Percentiles rank a stretch among this genome's conserved stretches.
phyloP scores from a whole-genome alignment of 2,113 vertebrate species.

The Excalfactoria chinensis region DNA sequence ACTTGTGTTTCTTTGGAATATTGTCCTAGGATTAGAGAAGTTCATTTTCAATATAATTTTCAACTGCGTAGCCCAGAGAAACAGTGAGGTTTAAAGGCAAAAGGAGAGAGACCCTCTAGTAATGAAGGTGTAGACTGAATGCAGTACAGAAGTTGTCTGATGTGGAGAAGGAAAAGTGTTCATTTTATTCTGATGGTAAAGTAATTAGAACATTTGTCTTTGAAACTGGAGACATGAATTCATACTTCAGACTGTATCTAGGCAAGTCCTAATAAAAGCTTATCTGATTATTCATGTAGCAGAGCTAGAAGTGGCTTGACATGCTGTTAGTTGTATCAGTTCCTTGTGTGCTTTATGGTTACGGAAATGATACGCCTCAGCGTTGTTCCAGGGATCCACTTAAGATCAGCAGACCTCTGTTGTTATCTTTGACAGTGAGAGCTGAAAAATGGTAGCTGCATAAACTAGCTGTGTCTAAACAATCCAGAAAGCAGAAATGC shows the following conservation, averaged over 20 bases:
- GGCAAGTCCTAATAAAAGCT: neutral
- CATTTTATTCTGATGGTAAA: neutral
- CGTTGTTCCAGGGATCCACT: neutral
- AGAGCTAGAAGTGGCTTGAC: neutral
- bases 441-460: neutral
- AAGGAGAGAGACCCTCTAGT: neutral
- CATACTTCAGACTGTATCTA: neutral
- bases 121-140: neutral
- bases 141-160: neutral
- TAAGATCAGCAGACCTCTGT: neutral
- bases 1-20: neutral
- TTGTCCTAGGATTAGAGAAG: neutral
- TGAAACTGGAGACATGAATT: neutral
- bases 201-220: neutral
- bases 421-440: neutral
- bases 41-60: neutral
- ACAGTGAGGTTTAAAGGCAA: neutral
- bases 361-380: accelerated
- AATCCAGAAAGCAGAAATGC: neutral
- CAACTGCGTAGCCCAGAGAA: neutral
- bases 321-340: neutral
- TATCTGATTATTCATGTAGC: neutral
- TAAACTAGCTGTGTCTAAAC: neutral
- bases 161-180: neutral
- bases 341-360: neutral